Conservation (phyloP, 2,888 invertebrate genomes). For the Caenorhabditis sp. region DNA sequence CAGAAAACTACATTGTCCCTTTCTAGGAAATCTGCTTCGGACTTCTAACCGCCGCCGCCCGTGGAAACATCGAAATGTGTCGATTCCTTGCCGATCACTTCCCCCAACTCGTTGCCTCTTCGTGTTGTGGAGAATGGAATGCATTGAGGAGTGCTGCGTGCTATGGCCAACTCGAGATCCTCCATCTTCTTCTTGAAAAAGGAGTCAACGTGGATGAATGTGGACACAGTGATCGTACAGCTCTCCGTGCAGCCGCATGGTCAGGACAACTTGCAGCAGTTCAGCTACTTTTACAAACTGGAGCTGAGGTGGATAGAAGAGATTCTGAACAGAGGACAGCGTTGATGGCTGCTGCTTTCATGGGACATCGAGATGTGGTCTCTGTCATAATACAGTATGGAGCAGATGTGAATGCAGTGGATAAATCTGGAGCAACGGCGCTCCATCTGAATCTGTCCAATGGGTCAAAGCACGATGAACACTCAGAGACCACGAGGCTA, state of each 20-base stretch:
- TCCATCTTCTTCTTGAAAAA: slow-evolving; percentile 73
- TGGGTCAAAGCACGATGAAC: slow-evolving; percentile 68
- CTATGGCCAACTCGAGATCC: slow-evolving; percentile 71
- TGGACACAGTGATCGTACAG: slow-evolving; percentile 74
- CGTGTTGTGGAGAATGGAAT: slow-evolving; percentile 70
- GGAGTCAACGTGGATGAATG: slow-evolving; percentile 74
- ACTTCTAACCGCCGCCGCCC: slow-evolving; percentile 67
- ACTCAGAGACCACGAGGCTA: slow-evolving; percentile 65
- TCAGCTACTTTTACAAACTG: slow-evolving; percentile 68
- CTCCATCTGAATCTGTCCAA: slow-evolving; percentile 74
- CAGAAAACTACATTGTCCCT: no score
- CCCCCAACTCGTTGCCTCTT: slow-evolving; percentile 43
- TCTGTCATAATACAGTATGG: slow-evolving; percentile 69
- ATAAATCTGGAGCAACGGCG: slow-evolving; percentile 74
- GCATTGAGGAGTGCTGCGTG: slow-evolving; percentile 75
- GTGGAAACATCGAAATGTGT: slow-evolving; percentile 72
- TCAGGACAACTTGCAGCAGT: slow-evolving; percentile 72
- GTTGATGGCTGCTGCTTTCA: slow-evolving; percentile 76
- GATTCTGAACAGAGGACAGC: slow-evolving; percentile 74
- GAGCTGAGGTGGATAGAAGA: slow-evolving; percentile 69
- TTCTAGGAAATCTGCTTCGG: slow-evolving; percentile 65
- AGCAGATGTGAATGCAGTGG: slow-evolving; percentile 69
- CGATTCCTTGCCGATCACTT: slow-evolving; percentile 55
- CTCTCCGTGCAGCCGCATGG: slow-evolving; percentile 76
- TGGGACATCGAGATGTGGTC: slow-evolving; percentile 73